phyloP scores from a whole-genome alignment of 2,888 invertebrate species.

The Sinotaia quadrata region DNA sequence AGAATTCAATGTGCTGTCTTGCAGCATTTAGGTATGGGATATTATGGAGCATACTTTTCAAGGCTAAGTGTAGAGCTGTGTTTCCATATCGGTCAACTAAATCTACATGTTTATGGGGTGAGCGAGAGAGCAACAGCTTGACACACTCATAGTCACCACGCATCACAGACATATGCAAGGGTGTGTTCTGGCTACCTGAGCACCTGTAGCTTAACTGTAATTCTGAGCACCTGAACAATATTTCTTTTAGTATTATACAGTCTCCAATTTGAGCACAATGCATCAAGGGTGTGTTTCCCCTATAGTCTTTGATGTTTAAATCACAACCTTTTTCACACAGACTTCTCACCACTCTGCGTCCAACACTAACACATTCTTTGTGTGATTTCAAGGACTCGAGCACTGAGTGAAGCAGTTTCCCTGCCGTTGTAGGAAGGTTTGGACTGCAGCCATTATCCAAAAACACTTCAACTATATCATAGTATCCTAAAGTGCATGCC shows the following conservation, averaged over 20 bases:
- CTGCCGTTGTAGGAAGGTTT: conserved; percentile 49
- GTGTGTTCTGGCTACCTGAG: conserved; percentile 43
- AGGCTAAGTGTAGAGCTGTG: conserved; percentile 40
- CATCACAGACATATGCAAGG: conserved; percentile 52
- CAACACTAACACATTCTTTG: conserved; percentile 35
- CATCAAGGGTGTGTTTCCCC: conserved; percentile 43
- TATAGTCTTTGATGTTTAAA: conserved; percentile 44
- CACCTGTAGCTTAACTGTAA: conserved; percentile 35
- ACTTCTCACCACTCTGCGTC: conserved; percentile 32
- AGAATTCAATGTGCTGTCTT: conserved; percentile 21
- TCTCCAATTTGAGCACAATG: conserved; percentile 48
- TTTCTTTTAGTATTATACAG: conserved; percentile 34
- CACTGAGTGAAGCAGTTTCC: conserved; percentile 49
- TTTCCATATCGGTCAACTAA: conserved; percentile 35
- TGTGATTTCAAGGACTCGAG: conserved; percentile 42
- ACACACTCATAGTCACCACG: conserved; percentile 48
- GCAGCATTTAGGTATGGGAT: conserved; percentile 39
- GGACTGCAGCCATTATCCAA: conserved; percentile 52
- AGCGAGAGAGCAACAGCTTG: conserved; percentile 35
- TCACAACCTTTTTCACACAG: conserved; percentile 44
- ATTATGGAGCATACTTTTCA: conserved; percentile 43
- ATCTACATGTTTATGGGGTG: conserved; percentile 37
- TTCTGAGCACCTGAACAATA: conserved; percentile 38
- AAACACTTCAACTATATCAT: conserved; percentile 45
- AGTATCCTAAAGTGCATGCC: conserved; percentile 46